Percentiles rank a stretch among this genome's conserved stretches.
Evolutionary conservation across 2,113 vertebrate species (phyloP).

Genomic region (Microtus montanus): DNA sequence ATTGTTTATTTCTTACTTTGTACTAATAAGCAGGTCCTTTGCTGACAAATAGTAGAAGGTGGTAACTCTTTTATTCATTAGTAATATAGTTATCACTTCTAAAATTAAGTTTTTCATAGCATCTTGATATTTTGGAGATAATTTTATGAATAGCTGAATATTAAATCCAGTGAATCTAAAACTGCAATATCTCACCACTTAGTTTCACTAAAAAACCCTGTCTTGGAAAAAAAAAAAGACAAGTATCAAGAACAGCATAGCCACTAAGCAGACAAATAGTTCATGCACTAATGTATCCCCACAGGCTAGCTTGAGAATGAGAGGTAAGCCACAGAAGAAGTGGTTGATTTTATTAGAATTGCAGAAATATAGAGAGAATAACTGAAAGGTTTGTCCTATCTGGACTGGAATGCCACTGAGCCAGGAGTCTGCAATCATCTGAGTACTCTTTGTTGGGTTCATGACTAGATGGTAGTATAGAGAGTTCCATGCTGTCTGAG

Average conservation of each 20-base stretch:
- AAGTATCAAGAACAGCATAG: neutral
- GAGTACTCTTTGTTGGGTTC: neutral
- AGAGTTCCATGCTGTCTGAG: neutral
- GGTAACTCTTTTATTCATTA: neutral
- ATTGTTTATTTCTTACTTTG: neutral
- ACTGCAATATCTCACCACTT: neutral
- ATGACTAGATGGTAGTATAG: slow-evolving; percentile 49
- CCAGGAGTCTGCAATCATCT: neutral
- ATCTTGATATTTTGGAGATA: neutral
- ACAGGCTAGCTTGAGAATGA: slow-evolving; percentile 3
- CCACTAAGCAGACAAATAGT: neutral
- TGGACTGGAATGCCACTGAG: neutral
- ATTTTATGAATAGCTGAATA: neutral
- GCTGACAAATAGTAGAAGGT: neutral
- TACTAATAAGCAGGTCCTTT: neutral
- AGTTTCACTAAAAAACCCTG: neutral
- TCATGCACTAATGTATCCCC: neutral
- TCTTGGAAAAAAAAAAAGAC: too few relatives aligned
- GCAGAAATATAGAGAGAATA: slow-evolving; percentile 29
- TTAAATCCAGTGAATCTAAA: neutral
- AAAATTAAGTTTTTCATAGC: neutral
- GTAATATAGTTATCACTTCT: neutral
- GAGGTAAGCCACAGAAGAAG: neutral
- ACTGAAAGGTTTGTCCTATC: neutral
- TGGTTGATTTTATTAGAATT: neutral